Conservation (phyloP, 2,113 vertebrate genomes). For the Alethe castanea region DNA sequence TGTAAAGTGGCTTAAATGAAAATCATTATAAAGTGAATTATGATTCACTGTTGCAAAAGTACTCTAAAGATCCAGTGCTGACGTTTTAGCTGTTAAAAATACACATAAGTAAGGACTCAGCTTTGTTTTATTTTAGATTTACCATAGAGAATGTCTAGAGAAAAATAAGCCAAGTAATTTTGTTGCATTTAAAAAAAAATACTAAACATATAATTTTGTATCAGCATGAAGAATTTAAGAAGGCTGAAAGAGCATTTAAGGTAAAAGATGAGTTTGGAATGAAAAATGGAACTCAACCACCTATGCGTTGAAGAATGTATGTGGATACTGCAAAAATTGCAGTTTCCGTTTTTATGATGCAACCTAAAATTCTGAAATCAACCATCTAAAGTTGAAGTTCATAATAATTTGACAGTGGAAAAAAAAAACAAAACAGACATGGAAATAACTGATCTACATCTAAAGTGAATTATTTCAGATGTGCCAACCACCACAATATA, state of each 20-base stretch:
- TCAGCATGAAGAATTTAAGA: neutral
- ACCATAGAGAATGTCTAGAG: neutral
- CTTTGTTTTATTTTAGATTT: neutral
- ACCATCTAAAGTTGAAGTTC: neutral
- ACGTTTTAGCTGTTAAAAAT: neutral
- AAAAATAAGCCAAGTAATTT: neutral
- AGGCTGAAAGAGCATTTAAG: neutral
- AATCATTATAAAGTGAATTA: neutral
- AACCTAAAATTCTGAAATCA: neutral
- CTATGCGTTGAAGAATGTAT: neutral
- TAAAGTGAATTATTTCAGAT: slow-evolving; percentile 65
- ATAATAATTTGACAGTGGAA: slow-evolving; percentile 1
- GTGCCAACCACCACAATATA: slow-evolving; percentile 79
- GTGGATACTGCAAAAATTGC: neutral
- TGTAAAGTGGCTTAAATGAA: neutral
- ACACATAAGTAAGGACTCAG: neutral
- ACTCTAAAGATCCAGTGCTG: neutral
- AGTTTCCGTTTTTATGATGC: neutral
- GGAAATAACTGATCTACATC: neutral
- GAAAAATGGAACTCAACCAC: neutral
- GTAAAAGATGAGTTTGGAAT: slow-evolving; percentile 38
- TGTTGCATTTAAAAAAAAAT: neutral
- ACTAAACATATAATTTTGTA: neutral
- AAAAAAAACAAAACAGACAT: slow-evolving; percentile 7
- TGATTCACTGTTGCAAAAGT: neutral